phyloP scores from a whole-genome alignment of 2,113 vertebrate genomes.

The Phylloscopus trochiloides region DNA sequence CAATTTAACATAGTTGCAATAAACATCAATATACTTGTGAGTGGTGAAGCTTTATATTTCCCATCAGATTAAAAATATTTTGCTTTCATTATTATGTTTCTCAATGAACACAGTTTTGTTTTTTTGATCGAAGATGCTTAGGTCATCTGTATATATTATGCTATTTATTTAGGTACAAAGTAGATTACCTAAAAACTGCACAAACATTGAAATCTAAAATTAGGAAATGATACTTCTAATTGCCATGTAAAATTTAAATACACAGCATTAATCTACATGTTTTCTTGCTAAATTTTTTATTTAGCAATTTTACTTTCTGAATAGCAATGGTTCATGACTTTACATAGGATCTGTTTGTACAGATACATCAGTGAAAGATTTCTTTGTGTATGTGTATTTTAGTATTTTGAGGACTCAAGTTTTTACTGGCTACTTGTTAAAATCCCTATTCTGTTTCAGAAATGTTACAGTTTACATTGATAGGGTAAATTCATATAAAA shows the following conservation, averaged over 20 bases:
- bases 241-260: not conserved
- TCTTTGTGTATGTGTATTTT: not conserved
- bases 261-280: not conserved
- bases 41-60: not conserved
- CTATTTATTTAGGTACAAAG: not conserved
- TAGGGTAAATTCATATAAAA: not conserved
- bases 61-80: not conserved
- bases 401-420: not conserved
- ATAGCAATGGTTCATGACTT: not conserved
- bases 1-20: not conserved
- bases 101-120: not conserved
- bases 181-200: not conserved
- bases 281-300: not conserved
- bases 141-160: not conserved
- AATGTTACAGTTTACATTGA: not conserved
- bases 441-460: not conserved
- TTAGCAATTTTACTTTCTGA: not conserved
- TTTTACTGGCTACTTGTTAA: not conserved
- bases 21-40: not conserved
- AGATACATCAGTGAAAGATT: not conserved
- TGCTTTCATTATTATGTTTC: not conserved
- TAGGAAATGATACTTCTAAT: not conserved
- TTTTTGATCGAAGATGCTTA: not conserved
- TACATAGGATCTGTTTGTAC: not conserved
- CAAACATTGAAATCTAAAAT: not conserved